Percentiles rank a stretch among this genome's conserved stretches.
Evolutionary conservation across 2,797 vertebrate species (phyloP).

Genomic region (Halcyon badia): DNA sequence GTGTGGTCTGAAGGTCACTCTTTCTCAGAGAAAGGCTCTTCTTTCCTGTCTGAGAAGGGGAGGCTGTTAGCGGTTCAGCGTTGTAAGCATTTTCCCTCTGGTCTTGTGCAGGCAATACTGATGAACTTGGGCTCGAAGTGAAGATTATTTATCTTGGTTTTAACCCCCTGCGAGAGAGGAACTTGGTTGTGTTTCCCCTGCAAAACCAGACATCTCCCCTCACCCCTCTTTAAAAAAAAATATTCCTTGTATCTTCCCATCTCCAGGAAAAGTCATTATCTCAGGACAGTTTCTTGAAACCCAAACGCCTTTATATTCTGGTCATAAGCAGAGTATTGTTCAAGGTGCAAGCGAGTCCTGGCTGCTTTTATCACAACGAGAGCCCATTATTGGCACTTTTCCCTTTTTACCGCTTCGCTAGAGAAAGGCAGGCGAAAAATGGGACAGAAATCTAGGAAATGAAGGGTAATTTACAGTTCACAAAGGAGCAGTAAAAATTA

Average conservation of each 20-base stretch:
- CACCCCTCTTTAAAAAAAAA: neutral
- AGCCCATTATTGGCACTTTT: conserved; percentile 62
- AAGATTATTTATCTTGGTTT: conserved; percentile 19
- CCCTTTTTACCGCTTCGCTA: conserved; percentile 55
- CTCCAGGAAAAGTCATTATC: conserved; percentile 56
- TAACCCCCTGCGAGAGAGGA: neutral
- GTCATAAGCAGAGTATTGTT: conserved; percentile 47
- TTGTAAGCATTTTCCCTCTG: conserved; percentile 64
- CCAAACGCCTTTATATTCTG: conserved; percentile 50
- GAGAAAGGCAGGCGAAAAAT: conserved; percentile 44
- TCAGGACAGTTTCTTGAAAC: conserved; percentile 40
- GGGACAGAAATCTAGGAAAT: conserved; percentile 74
- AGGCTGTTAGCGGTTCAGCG: conserved; percentile 38
- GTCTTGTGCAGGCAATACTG: conserved; percentile 54
- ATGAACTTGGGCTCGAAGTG: conserved; percentile 27
- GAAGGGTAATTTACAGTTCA: conserved; percentile 76
- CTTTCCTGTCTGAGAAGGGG: conserved; percentile 38
- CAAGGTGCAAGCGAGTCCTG: neutral
- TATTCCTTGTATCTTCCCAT: conserved; percentile 15
- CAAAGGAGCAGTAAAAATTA: conserved; percentile 75
- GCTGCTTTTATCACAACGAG: conserved; percentile 52
- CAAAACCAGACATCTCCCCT: neutral
- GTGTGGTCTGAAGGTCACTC: conserved; percentile 72
- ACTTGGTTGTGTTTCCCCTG: neutral
- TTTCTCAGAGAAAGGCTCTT: neutral